phyloP scores from a whole-genome alignment of 2,888 invertebrate genomes.

The Suillia variegata region DNA sequence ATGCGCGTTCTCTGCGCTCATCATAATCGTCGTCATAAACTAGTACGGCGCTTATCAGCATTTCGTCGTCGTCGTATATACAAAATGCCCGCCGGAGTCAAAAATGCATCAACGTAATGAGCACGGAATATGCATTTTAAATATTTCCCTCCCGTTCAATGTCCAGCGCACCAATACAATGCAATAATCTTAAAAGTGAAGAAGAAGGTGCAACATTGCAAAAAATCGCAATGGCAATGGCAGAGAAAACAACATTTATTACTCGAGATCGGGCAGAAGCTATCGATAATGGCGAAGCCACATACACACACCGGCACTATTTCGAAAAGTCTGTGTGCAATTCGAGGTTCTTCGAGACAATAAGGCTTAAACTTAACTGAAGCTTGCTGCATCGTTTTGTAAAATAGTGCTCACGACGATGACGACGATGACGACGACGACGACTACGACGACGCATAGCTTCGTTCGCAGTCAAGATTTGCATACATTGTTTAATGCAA shows the following conservation, averaged over 20 bases:
- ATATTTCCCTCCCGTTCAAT: conserved; percentile 12
- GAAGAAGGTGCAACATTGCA: neutral
- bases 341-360: too few relatives aligned
- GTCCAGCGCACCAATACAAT: neutral
- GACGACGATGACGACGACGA: too few relatives aligned
- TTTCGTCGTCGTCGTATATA: neutral
- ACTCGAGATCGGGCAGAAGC: neutral
- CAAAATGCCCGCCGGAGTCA: conserved; percentile 16
- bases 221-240: too few relatives aligned
- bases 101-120: conserved; percentile 28
- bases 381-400: too few relatives aligned
- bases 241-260: neutral
- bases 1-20: neutral
- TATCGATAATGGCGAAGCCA: neutral
- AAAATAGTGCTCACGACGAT: too few relatives aligned
- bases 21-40: conserved; percentile 10
- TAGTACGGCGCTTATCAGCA: conserved; percentile 3
- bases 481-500: conserved; percentile 23
- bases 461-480: too few relatives aligned
- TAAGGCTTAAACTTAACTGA: too few relatives aligned
- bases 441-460: too few relatives aligned
- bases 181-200: neutral
- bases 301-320: too few relatives aligned
- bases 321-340: too few relatives aligned
- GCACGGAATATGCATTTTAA: conserved; percentile 28